phyloP scores from a whole-genome alignment of 2,113 vertebrate genomes.

The Pipa parva region DNA sequence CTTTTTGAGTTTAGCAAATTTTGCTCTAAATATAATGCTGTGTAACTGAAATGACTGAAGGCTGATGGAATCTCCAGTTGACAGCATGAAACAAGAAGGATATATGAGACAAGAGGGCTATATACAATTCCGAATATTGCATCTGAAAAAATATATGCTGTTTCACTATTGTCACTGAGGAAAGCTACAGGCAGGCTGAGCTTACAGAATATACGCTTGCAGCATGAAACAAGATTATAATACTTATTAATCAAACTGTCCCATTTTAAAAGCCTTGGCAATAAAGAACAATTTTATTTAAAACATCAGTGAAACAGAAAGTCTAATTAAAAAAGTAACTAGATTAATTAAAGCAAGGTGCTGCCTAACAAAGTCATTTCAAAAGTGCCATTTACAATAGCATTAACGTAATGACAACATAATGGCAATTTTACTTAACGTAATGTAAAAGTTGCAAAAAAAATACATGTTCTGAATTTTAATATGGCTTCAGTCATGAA shows the following conservation, averaged over 20 bases:
- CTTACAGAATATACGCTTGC: too few relatives aligned
- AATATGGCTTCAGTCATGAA: slow-evolving; percentile 28
- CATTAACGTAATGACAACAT: slow-evolving; percentile 22
- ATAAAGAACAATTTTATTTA: slow-evolving; percentile 28
- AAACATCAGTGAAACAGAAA: slow-evolving; percentile 32
- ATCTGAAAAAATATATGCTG: too few relatives aligned
- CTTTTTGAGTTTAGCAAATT: too few relatives aligned
- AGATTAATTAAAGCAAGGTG: slow-evolving; percentile 20
- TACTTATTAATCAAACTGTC: slow-evolving; percentile 12
- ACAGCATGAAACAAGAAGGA: too few relatives aligned
- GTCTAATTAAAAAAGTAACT: slow-evolving; percentile 18
- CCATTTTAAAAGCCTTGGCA: slow-evolving; percentile 5
- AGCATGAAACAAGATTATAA: too few relatives aligned
- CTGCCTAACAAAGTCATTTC: slow-evolving; percentile 13
- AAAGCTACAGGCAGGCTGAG: too few relatives aligned
- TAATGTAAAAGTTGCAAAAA: slow-evolving; percentile 23
- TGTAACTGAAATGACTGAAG: too few relatives aligned
- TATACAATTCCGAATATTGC: too few relatives aligned
- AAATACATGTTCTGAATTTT: slow-evolving; percentile 15
- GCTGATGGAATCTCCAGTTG: too few relatives aligned
- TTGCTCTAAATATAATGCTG: too few relatives aligned
- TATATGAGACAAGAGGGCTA: too few relatives aligned
- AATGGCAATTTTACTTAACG: slow-evolving; percentile 37
- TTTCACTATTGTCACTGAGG: too few relatives aligned
- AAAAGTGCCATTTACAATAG: slow-evolving; percentile 11